Evolutionary conservation across 2,888 invertebrate genomes (phyloP), one percentile per base, ranked within the genome.

Genomic region (Mesorhabditis spiculigera): DNA sequence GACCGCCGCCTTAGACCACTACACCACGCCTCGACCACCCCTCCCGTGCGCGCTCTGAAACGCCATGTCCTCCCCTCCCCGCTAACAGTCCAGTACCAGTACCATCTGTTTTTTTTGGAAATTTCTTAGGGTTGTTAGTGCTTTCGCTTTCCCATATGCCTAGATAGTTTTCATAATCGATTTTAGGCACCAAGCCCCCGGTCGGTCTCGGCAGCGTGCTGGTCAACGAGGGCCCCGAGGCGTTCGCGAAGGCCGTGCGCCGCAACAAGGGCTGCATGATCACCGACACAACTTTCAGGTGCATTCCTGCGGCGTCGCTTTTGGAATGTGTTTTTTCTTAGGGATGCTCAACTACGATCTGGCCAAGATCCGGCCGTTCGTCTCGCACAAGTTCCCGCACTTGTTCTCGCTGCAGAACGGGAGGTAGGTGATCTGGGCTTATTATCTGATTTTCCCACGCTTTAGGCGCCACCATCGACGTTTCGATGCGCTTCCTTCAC

Each of bases 401-500:
- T 89, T 98, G 63, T 97, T 93, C 87, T 91, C 95, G 4, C 85
- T 96, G 86, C 97, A 97, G 87, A 97, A 97, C 87, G 97, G 97
- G 97, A 68, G 97, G 89, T 87, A 71, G 58, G 71, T 61, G 8
- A n/a, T 50, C n/a, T 50, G 28, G 5, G 10, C 42, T 45, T 16
- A 5, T n/a, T 1, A 43, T 3, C 41, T 4, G n/a, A 50, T 6
- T 28, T 3, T 67, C 4, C 4, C 6, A 4, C n/a, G 45, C 16
- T 67, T 71, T 41, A 75, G 96, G 96, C 44, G 98, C 98, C 10
- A 98, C 98, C 0, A 98, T 97, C 86, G 98, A 98, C 88, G 98
- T 98, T 0, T 92, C 97, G 0, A 90, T 98, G 82, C 89, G 93
- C 65, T 98, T 99, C 89, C 90, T 98, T 5, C 96, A 97, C 89